phyloP scores from a whole-genome alignment of 2,113 vertebrate species.

The Oreochromis spilurus region DNA sequence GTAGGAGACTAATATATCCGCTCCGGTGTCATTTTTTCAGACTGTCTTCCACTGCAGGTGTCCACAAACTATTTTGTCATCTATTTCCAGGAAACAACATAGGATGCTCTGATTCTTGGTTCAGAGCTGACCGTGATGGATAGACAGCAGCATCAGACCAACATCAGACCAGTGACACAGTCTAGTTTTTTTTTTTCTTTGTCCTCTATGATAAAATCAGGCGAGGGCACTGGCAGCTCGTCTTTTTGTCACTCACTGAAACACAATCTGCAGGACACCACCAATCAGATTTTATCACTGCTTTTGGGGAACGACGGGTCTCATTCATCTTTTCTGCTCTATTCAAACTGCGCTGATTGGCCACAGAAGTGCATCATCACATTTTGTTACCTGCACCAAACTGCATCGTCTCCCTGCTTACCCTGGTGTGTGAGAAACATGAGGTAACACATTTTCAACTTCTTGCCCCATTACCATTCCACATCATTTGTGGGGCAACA shows the following conservation, averaged over 20 bases:
- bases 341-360: background rate
- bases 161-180: background rate
- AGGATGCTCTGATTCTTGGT: background rate
- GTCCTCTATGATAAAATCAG: slow-evolving; percentile 7
- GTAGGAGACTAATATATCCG: slow-evolving; percentile 49
- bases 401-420: background rate
- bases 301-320: background rate
- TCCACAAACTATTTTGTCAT: slow-evolving; percentile 20
- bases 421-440: background rate
- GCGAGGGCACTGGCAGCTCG: background rate
- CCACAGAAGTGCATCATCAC: background rate
- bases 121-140: slow-evolving; percentile 8
- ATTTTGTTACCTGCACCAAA: background rate
- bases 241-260: slow-evolving; percentile 12
- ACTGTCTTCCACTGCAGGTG: background rate
- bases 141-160: background rate
- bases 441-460: background rate
- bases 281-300: background rate
- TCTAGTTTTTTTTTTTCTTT: background rate
- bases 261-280: background rate
- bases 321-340: background rate
- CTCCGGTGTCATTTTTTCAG: slow-evolving; percentile 26
- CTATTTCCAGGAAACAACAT: slow-evolving; percentile 19
- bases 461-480: slow-evolving; percentile 29
- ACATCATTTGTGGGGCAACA: slow-evolving; percentile 9